Conservation (phyloP, 2,888 invertebrate genomes). For the Noctua janthe region DNA sequence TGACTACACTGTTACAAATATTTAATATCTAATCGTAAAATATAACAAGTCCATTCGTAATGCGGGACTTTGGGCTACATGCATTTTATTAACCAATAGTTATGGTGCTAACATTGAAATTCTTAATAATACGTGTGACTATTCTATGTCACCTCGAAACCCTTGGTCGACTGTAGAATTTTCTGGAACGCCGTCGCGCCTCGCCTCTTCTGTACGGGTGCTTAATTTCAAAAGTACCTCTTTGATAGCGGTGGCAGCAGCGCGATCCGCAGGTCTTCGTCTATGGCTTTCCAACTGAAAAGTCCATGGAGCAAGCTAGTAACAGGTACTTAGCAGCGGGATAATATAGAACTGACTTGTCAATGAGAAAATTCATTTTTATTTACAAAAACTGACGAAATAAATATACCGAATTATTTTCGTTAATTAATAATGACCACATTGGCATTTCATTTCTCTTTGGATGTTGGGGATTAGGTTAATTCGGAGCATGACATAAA, state of each 20-base stretch:
- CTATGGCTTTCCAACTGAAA: constrained; percentile 87
- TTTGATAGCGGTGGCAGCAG: constrained; percentile 71
- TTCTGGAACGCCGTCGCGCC: constrained; percentile 61
- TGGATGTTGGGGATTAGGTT: constrained; percentile 76
- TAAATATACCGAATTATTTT: constrained; percentile 1
- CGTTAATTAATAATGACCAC: constrained; percentile 49
- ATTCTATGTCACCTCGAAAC: constrained; percentile 88
- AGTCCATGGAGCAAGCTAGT: constrained; percentile 89
- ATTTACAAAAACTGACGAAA: neutral
- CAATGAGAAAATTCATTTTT: constrained; percentile 65
- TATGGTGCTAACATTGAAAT: constrained; percentile 68
- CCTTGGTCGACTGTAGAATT: constrained; percentile 71
- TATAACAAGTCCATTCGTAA: constrained; percentile 79
- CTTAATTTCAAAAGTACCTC: constrained; percentile 89
- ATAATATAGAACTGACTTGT: constrained; percentile 68
- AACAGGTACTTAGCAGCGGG: constrained; percentile 76
- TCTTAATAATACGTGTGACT: constrained; percentile 79
- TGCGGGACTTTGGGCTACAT: constrained; percentile 78
- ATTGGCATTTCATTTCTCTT: constrained; percentile 77
- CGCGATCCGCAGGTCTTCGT: constrained; percentile 72
- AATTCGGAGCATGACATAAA: constrained; percentile 77
- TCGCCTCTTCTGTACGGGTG: constrained; percentile 73
- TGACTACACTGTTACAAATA: constrained; percentile 82
- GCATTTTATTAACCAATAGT: constrained; percentile 74
- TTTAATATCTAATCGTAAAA: constrained; percentile 78